Evolutionary conservation across 2,888 invertebrate genomes (phyloP).

Genomic region (Lobophora halterata): DNA sequence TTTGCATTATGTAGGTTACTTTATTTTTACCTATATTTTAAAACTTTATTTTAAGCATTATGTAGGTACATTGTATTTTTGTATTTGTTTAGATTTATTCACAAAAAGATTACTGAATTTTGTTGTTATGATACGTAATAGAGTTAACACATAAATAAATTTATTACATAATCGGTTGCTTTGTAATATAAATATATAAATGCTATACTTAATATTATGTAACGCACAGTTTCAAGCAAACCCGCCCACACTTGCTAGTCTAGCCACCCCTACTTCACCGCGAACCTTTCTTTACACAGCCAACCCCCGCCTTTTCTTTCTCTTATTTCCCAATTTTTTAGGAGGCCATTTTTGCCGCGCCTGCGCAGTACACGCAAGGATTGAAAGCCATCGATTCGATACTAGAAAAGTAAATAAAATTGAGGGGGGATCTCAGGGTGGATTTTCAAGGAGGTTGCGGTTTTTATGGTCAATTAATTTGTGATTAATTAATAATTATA

Average conservation of each 20-base stretch:
- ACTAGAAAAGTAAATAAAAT: slow-evolving; percentile 58
- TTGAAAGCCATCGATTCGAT: slow-evolving; percentile 59
- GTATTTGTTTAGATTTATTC: neutral
- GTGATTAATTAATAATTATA: slow-evolving; percentile 12
- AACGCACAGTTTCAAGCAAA: slow-evolving; percentile 25
- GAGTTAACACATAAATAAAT: too few species aligned
- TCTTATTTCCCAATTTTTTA: slow-evolving; percentile 76
- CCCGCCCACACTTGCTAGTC: slow-evolving; percentile 23
- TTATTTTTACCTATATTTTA: too few species aligned
- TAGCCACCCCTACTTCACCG: slow-evolving; percentile 29
- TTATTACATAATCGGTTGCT: too few species aligned
- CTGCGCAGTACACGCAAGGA: slow-evolving; percentile 49
- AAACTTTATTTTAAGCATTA: neutral
- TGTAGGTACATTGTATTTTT: neutral
- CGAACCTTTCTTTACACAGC: slow-evolving; percentile 47
- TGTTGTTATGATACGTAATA: too few species aligned
- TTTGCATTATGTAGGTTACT: too few species aligned
- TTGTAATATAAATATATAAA: too few species aligned
- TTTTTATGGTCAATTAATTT: slow-evolving; percentile 18
- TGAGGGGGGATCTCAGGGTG: slow-evolving; percentile 38
- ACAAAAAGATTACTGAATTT: too few species aligned
- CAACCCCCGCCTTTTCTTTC: slow-evolving; percentile 65
- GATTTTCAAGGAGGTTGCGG: slow-evolving; percentile 28
- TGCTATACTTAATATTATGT: too few species aligned
- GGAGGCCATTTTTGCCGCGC: slow-evolving; percentile 75